Conservation (phyloP, 2,113 vertebrate genomes). For the Dolichotis patagonum region DNA sequence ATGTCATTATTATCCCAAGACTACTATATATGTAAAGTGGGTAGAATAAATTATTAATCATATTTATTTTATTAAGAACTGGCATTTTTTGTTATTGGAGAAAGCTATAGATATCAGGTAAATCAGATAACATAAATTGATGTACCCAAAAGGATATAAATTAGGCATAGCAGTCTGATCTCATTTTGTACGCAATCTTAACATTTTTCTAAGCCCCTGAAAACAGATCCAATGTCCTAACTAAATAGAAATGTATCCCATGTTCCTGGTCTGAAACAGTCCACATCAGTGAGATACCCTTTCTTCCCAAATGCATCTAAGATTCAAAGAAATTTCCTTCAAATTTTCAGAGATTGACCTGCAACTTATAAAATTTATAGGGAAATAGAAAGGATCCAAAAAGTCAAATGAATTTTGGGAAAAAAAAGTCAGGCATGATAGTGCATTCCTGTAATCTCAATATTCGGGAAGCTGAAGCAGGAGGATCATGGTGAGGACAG, state of each 20-base stretch:
- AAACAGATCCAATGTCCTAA: background rate
- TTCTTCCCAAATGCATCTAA: background rate
- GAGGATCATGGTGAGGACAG: background rate
- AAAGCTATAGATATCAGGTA: background rate
- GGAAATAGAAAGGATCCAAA: background rate
- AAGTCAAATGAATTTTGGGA: background rate
- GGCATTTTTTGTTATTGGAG: background rate
- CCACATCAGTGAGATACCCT: background rate
- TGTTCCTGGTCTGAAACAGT: background rate
- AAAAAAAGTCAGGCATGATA: background rate
- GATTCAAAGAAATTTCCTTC: background rate
- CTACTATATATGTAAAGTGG: background rate
- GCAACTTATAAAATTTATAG: background rate
- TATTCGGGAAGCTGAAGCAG: background rate
- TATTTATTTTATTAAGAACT: background rate
- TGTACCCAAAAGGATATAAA: background rate
- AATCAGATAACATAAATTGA: background rate
- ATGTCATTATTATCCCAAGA: background rate
- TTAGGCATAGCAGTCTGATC: background rate
- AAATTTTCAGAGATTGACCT: background rate
- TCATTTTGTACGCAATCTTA: background rate
- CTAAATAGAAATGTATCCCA: background rate
- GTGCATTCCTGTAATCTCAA: background rate
- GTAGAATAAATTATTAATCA: background rate
- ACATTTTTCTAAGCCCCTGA: background rate